Base-by-base conservation (phyloP, 2,113 vertebrate genomes). In the Cygnus buccinator region DNA sequence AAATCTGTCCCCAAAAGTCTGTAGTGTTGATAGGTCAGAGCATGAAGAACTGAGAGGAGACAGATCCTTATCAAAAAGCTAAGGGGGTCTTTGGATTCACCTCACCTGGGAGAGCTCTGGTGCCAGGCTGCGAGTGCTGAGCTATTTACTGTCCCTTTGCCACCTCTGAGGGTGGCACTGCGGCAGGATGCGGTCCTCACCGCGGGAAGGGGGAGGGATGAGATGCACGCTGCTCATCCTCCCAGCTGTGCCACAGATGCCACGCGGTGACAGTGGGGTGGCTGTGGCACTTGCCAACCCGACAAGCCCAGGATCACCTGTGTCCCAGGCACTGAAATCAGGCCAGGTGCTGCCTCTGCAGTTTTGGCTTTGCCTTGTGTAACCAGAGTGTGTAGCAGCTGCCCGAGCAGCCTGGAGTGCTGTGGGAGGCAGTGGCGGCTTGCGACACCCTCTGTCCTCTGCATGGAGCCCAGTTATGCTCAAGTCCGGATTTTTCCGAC, bases 391-490 rank as follows among this genome's bases (percentile, higher is more conserved):
- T 41, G 41, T 41, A 41, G 41, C 41, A 41, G 41, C 12, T 41
- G 41, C 41, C 41, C 41, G 12, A 46, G 44, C 44, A 50, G 48
- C 48, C 48, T 5, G 19, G 43, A 13, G 44, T 14, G 0, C 19
- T 12, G 4, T 37, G 44, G 65, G 58, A 58, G n/a, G 50, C 17
- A 54, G 31, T 11, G 9, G 19, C 3, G 1, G 11, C 23, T 72
- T 93, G 71, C 82, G 73, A 58, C 31, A 70, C 2, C 3, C 10
- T 50, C 4, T 1, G 2, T n/a, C 31, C 57, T 71, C 54, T 50
- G 12, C 59, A 44, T 62, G 44, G 29, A 85, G 39, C 15, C 28
- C 0, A 0, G 7, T 67, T 74, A 11, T 0, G 0, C 13, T 63
- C 28, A 9, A 63, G 46, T 52, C 17, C 71, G 52, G 73, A 46